Evolutionary conservation across 1,140 invertebrate species (phyloP), one percentile per base, ranked within the genome.

Genomic region (Caenorhabditis latens): DNA sequence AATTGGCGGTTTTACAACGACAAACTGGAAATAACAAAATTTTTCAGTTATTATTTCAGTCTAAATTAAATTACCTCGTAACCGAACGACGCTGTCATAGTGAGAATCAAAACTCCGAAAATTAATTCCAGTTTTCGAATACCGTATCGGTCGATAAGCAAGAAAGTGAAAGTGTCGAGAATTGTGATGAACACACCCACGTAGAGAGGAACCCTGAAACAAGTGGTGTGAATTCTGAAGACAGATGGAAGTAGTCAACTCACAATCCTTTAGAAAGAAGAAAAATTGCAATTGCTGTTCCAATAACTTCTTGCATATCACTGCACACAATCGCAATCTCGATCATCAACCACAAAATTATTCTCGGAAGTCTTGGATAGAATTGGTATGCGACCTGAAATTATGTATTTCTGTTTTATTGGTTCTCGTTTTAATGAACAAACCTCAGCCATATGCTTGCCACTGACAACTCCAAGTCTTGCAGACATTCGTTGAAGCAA

Each of bases 291-390:
- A 97, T 97, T 14, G 96, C 93, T 55, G 92, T 92, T 46, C 91
- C 91, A 48, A 92, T 91, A 1, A 92, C 92, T 89, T 92, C 96
- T 93, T 97, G 96, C 96, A 97, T 97, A 93, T 97, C 96, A 42
- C 96, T 96, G n/a, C 96, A 96, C 91, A 98, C 97, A 89, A 98
- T 97, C 13, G 97, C 96, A 88, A 98, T 95, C 93, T 98, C 97
- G 53, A 97, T 95, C 96, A 98, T 97, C 65, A 97, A 94, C 96
- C 96, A 98, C 19, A 97, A 93, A 89, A 96, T 93, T 71, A 96
- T 90, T 87, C 96, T 94, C 1, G 96, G 96, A 24, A 96, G 75
- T 90, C 93, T 94, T 90, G 95, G 95, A 91, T 97, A 98, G 92
- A 96, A 95, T 84, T 95, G 93, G 91, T 96, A 95, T 91, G 90